Conservation (phyloP, 1,140 invertebrate genomes). For the Yoshiicerus persimilis region DNA sequence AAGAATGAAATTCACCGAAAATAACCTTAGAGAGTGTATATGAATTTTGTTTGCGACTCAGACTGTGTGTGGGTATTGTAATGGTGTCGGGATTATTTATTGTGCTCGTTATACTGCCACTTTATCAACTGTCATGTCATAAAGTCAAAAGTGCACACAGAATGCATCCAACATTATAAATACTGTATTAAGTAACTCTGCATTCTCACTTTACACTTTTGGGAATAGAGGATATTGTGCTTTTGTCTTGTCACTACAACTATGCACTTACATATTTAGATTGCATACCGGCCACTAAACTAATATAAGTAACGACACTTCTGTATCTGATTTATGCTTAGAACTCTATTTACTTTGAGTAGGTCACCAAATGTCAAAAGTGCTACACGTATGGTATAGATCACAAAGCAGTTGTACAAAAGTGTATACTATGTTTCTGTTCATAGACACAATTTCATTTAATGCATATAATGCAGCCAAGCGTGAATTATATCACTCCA, state of each 20-base stretch:
- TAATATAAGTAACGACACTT: too few species aligned
- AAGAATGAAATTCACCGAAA: neutral
- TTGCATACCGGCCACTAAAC: too few species aligned
- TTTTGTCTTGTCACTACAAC: neutral
- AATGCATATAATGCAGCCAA: too few species aligned
- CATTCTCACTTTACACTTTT: neutral
- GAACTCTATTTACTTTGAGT: too few species aligned
- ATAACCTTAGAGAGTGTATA: neutral
- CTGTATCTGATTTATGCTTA: too few species aligned
- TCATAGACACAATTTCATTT: too few species aligned
- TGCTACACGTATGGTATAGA: too few species aligned
- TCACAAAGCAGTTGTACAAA: too few species aligned
- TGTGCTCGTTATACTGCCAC: neutral
- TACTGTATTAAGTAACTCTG: neutral
- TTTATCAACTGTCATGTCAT: conserved; percentile 24
- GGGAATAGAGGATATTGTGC: neutral
- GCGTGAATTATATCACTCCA: neutral
- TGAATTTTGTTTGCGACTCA: neutral
- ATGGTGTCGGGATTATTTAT: conserved; percentile 10
- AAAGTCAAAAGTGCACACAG: conserved; percentile 12
- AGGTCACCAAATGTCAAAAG: too few species aligned
- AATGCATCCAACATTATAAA: neutral
- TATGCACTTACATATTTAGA: too few species aligned
- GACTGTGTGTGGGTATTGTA: neutral
- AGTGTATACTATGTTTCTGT: too few species aligned